Evolutionary conservation across 1,140 invertebrate genomes (phyloP), one percentile per base, ranked within the genome.

Genomic region (Melanaphis sacchari): DNA sequence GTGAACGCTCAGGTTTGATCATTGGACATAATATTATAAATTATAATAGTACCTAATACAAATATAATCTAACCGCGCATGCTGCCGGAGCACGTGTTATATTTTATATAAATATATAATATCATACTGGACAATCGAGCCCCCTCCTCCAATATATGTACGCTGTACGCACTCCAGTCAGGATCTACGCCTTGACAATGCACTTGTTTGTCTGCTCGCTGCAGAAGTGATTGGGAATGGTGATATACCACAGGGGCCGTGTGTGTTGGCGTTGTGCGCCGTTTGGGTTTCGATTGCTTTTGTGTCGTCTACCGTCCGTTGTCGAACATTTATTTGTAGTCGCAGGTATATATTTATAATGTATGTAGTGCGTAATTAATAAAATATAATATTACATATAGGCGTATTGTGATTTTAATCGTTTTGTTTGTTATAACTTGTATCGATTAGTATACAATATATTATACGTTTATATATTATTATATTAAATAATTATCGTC

Each of bases 361-460:
- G 7, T 22, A 88, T 9, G 26, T 18, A 49, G 85, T 88, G 26
- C 85, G 22, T 52, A 15, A 24, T 31, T 11, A 31, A 59, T 31
- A 76, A n/a, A 76, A 76, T 76, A n/a, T 76, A 76, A n/a, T 76
- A n/a, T 76, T 76, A 76, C 15, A n/a, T 24, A 49, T 90, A 88
- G 31, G 31, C 43, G 43, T 46, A 46, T n/a, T 1, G 46, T 89
- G 41, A 89, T 89, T 84, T 84, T 36, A 4, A n/a, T 40, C 82
- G 87, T 54, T 49, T 38, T 36, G 43, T 90, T 49, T 36, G 1
- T 90, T 18, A n/a, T n/a, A 15, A n/a, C 59, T 76, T 9, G 26
- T 49, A 66, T n/a, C 59, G 59, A 66, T 66, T 76, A 76, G 31
- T 76, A 6, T 18, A n/a, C 59, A 76, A 15, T 76, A 6, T 18